Evolutionary conservation across 2,113 vertebrate species (phyloP).

Genomic region (Hymenochirus boettgeri): DNA sequence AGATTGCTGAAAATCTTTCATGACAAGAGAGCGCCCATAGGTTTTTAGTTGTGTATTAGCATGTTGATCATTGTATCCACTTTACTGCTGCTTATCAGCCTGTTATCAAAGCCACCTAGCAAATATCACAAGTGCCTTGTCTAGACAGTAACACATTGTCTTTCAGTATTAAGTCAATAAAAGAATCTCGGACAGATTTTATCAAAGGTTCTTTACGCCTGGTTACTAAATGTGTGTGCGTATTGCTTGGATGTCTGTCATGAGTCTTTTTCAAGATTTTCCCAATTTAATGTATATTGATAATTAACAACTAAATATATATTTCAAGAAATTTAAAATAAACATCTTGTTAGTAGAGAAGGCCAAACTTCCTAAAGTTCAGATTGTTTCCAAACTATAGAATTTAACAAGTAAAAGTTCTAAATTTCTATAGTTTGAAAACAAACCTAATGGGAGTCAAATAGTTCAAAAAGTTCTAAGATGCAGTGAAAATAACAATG

Average conservation of each 20-base stretch:
- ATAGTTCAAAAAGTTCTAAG: too few species aligned
- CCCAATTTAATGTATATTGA: neutral
- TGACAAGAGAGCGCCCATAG: too few species aligned
- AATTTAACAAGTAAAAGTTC: too few species aligned
- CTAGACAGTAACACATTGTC: constrained; percentile 34
- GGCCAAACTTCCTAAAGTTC: too few species aligned
- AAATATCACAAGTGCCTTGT: constrained; percentile 17
- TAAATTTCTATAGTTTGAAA: too few species aligned
- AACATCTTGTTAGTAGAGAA: too few species aligned
- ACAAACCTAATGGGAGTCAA: too few species aligned
- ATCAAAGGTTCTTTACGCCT: constrained; percentile 42
- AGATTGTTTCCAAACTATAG: too few species aligned
- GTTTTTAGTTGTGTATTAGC: neutral
- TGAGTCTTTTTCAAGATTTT: constrained; percentile 5
- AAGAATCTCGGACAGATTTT: constrained; percentile 27
- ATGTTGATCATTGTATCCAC: neutral
- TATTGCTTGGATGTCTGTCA: constrained; percentile 16
- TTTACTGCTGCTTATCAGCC: neutral
- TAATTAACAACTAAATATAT: too few species aligned
- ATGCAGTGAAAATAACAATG: too few species aligned
- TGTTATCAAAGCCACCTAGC: neutral
- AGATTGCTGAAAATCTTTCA: too few species aligned
- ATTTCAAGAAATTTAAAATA: too few species aligned
- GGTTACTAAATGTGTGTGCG: constrained; percentile 22
- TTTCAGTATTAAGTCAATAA: constrained; percentile 38